Base-by-base conservation (phyloP, 1,140 invertebrate species). In the Gerris buenoi region DNA sequence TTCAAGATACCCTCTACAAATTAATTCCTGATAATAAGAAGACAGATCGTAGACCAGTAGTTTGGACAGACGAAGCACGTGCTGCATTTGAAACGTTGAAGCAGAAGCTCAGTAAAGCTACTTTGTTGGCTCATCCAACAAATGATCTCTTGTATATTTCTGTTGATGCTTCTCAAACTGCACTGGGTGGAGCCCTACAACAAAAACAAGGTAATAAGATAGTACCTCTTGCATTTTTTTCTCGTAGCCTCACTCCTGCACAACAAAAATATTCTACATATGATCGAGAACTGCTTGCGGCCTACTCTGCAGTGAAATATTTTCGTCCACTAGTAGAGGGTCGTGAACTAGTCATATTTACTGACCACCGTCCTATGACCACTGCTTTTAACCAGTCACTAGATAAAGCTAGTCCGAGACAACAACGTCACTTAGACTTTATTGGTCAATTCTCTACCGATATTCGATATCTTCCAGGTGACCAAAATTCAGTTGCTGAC, bases 251-350 rank as follows among this genome's bases (percentile, higher is more conserved):
- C 0, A 73, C 58, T n/a, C 46, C 69, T n/a, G 64, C 73, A 1
- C 71, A 80, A 70, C 29, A 65, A 23, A 74, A 75, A 27, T 79
- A 79, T 58, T 72, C 71, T 18, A 72, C 76, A 1, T 81, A 77
- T 71, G 78, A 80, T 66, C 67, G 77, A 5, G 79, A 83, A 70
- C 69, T 82, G 0, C 65, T 81, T 2, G 80, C 77, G 0, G 76
- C 79, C 23, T 81, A 80, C 69, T 64, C 69, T 14, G 72, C 73
- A 1, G 69, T 80, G 0, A 73, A 77, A 66, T 74, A 77, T 64
- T 81, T 82, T 68, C 70, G 72, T 5, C 74, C 78, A 64, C 71
- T 78, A 27, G n/a, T n/a, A n/a, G n/a, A 81, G 73, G 77, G 72
- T 22, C 70, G 74, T 66, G 5, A 28, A 22, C 76, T 79, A 59